Evolutionary conservation across 2,113 vertebrate species (phyloP), one percentile per base, ranked within the genome.

Genomic region (Tinamus guttatus): DNA sequence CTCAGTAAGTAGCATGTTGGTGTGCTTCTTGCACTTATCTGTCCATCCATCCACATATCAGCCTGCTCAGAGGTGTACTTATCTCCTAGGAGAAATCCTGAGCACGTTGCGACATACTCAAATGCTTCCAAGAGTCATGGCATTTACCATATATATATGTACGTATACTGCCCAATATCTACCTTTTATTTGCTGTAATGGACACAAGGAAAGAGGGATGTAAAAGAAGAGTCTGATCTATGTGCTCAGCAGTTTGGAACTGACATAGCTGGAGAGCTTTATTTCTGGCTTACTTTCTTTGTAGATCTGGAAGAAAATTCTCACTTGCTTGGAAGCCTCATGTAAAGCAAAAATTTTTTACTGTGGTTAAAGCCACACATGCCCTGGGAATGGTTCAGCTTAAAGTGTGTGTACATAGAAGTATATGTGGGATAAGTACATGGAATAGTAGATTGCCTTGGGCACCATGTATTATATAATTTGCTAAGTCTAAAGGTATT

Each of bases 361-460:
- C 43, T 79, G 65, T 32, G 32, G 2, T 30, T 78, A 75, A 90
- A 89, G 25, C 10, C 19, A n/a, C 13, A 4, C 60, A 32, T 21
- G 5, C 13, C 27, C 38, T 81, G 30, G 49, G 43, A 81, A 71
- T 58, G 16, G 9, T 65, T 79, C 52, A n/a, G 2, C 20, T 71
- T 87, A 40, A 34, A 58, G 14, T 40, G 36, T 6, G 7, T 13
- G 9, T 11, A 51, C 6, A 3, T 41, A 49, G 47, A 76, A 74
- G 7, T 41, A 60, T 13, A 36, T 0, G 0, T 20, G 27, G 24
- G 54, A 40, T 24, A 56, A 65, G 19, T 41, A 64, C 13, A n/a
- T 0, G 0, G 20, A 24, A 27, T 54, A 40, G 27, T 51, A 65
- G 22, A 24, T 43, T 78, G 54, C 17, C 24, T 56, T 75, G 62